A percentile compares a stretch with the other conserved stretches of the same genome.
These are phyloP conservation scores for Dione juno DNA, from an alignment of 2,888 invertebrate species.

Conservation along the genomic window DNA sequence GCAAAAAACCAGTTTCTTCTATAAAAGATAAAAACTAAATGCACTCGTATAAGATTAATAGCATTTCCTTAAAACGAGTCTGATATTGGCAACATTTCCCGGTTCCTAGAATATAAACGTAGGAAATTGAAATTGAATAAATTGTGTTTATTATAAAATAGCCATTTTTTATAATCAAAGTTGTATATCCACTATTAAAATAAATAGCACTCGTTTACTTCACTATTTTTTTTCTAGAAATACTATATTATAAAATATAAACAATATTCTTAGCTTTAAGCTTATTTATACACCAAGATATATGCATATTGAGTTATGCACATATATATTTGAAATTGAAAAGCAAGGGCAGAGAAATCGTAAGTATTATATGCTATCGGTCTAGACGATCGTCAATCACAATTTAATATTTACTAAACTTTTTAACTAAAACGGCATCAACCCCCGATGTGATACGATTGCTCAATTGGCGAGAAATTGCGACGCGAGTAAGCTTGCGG, in stretches of 20 bases:
- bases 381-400: conserved; percentile 29
- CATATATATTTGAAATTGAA: neutral
- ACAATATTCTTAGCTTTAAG: neutral
- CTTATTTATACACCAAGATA: neutral
- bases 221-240: no score
- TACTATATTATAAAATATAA: neutral
- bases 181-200: neutral
- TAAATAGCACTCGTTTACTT: neutral
- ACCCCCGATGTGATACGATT: conserved; percentile 72
- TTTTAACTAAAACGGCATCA: conserved; percentile 51
- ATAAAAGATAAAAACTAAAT: conserved; percentile 38
- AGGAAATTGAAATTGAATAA: conserved; percentile 39
- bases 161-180: conserved; percentile 15
- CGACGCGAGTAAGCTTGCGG: conserved; percentile 80
- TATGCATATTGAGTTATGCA: no score
- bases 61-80: conserved; percentile 35
- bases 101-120: conserved; percentile 32
- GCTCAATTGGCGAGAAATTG: conserved; percentile 84
- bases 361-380: neutral
- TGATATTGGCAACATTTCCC: conserved; percentile 34
- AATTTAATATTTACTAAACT: conserved; percentile 39
- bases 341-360: neutral
- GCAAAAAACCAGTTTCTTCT: conserved; percentile 34
- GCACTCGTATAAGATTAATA: conserved; percentile 41
- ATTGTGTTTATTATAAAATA: conserved; percentile 32